These are phyloP conservation scores for Coilia nasus DNA, from an alignment of 2,797 vertebrate species.

Conservation along the genomic window DNA sequence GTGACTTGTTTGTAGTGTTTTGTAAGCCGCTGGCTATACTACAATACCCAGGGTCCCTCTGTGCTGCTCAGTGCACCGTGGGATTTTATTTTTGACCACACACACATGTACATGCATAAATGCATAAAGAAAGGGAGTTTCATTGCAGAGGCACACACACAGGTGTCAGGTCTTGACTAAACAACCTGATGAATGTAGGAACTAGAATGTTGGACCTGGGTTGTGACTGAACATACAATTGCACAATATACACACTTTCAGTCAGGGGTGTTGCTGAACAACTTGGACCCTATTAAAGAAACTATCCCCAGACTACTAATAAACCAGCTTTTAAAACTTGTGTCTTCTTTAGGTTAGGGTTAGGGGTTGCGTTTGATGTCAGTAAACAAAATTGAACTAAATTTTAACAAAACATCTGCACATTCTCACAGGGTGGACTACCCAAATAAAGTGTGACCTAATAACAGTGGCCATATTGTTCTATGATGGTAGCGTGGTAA, in stretches of 20 bases:
- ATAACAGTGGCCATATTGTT: no score
- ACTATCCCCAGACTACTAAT: no score
- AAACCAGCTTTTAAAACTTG: no score
- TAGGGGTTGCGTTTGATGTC: no score
- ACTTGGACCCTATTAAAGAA: no score
- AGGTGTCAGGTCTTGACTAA: neutral
- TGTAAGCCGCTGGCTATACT: slow-evolving; percentile 3
- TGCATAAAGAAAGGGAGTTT: neutral
- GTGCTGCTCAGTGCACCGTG: neutral
- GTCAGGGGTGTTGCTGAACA: no score
- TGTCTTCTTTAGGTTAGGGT: no score
- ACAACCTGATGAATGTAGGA: neutral
- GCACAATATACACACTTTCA: neutral
- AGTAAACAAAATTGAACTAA: no score
- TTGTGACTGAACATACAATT: neutral
- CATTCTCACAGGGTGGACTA: no score
- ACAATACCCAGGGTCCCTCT: neutral
- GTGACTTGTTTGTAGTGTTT: slow-evolving; percentile 14
- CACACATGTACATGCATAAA: neutral
- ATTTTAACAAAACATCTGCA: no score
- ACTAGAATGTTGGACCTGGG: neutral
- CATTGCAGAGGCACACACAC: neutral
- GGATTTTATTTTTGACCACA: neutral
- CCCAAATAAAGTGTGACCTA: no score
- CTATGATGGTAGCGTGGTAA: no score